Evolutionary conservation across 2,797 vertebrate genomes (phyloP).

Genomic region (Melanotaenia parkinsoni): DNA sequence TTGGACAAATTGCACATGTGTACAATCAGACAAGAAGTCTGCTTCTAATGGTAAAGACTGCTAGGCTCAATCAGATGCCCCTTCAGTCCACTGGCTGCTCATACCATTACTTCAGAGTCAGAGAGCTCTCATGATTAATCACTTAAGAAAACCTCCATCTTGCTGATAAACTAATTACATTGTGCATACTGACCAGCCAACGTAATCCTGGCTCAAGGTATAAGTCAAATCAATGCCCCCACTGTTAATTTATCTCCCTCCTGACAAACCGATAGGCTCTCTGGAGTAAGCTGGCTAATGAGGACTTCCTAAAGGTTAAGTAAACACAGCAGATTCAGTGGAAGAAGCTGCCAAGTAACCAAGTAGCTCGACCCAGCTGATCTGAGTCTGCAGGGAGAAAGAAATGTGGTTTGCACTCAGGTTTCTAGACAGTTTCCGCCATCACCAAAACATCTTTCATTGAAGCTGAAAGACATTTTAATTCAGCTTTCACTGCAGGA

Average conservation of each 20-base stretch:
- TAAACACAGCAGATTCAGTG: constrained; percentile 73
- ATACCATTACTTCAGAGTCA: constrained; percentile 46
- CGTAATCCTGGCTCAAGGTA: constrained; percentile 81
- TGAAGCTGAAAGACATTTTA: too few relatives aligned
- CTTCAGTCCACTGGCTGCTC: constrained; percentile 34
- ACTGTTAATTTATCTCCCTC: constrained; percentile 83
- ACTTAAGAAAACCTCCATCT: constrained; percentile 79
- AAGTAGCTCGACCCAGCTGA: constrained; percentile 11
- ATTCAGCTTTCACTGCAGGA: too few relatives aligned
- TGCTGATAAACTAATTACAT: constrained; percentile 84
- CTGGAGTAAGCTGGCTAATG: constrained; percentile 77
- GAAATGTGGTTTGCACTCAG: neutral
- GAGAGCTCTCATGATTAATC: constrained; percentile 73
- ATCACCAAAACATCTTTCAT: too few relatives aligned
- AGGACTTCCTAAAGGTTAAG: constrained; percentile 86
- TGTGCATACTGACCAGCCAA: constrained; percentile 76
- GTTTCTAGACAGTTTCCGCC: too few relatives aligned
- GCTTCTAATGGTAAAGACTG: constrained; percentile 8
- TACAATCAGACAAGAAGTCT: neutral
- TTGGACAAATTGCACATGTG: neutral
- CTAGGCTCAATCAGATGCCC: constrained; percentile 24
- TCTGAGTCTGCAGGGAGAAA: constrained; percentile 36
- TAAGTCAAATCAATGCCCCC: constrained; percentile 82
- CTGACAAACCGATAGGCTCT: constrained; percentile 79
- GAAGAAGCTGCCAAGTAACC: constrained; percentile 23